phyloP scores from a whole-genome alignment of 2,113 vertebrate species.

The Poeciliopsis retropinna region DNA sequence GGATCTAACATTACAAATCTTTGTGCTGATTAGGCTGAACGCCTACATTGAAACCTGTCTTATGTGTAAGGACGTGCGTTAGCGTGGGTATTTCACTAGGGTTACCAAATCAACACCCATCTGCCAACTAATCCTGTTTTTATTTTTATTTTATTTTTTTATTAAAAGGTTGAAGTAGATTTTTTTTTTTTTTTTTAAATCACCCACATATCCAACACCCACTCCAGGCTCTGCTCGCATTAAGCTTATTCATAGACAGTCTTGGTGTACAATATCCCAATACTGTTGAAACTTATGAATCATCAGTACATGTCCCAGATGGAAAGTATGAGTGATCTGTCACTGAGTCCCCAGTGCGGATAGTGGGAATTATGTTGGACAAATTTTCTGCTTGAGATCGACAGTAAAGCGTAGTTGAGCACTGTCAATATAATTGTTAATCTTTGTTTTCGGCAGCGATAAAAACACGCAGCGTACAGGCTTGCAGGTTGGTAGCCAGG shows the following conservation, averaged over 20 bases:
- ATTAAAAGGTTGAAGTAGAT: too few relatives aligned
- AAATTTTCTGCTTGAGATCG: slow-evolving; percentile 15
- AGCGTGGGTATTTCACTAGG: slow-evolving; percentile 19
- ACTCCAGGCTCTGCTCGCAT: neutral
- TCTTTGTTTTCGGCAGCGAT: slow-evolving; percentile 30
- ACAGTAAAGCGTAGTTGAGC: slow-evolving; percentile 16
- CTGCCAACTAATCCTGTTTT: slow-evolving; percentile 30
- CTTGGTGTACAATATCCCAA: neutral
- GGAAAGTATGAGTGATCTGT: neutral
- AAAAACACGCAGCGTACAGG: slow-evolving; percentile 20
- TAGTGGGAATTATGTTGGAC: neutral
- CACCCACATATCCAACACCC: slow-evolving; percentile 24
- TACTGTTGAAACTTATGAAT: slow-evolving; percentile 2
- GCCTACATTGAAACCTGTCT: slow-evolving; percentile 22
- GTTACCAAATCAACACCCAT: slow-evolving; percentile 28
- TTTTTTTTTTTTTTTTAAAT: slow-evolving; percentile 4
- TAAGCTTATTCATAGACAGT: too few relatives aligned
- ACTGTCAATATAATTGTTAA: slow-evolving; percentile 22
- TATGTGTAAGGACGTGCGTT: slow-evolving; percentile 35
- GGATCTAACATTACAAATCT: slow-evolving; percentile 34
- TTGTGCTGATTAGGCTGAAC: slow-evolving; percentile 27
- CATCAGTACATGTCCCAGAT: neutral
- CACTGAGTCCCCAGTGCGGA: neutral
- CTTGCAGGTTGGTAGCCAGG: slow-evolving; percentile 26
- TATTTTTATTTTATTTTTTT: neutral